Percentiles rank a stretch among this genome's conserved stretches.
phyloP scores from a whole-genome alignment of 1,140 invertebrate species.

The Mactra quadrangularis region DNA sequence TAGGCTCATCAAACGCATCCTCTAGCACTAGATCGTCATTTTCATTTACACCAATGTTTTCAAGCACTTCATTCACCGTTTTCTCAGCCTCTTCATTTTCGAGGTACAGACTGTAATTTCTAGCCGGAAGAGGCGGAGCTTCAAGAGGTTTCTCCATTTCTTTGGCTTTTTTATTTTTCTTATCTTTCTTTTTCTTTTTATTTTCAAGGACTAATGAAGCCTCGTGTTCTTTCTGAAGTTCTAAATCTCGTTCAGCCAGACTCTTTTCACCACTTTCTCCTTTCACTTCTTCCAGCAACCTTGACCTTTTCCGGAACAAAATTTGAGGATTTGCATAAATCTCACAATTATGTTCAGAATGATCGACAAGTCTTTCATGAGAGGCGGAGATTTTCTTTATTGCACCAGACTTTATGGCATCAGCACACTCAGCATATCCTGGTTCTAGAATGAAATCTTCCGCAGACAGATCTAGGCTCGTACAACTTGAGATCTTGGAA shows the following conservation, averaged over 20 bases:
- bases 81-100: constrained; percentile 44
- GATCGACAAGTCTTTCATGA: constrained; percentile 47
- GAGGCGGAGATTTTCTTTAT: constrained; percentile 58
- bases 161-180: background rate
- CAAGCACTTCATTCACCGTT: constrained; percentile 7
- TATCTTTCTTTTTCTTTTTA: constrained; percentile 25
- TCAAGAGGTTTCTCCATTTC: constrained; percentile 7
- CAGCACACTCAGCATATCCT: constrained; percentile 60
- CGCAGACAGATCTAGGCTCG: constrained; percentile 47
- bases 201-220: constrained; percentile 14
- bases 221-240: background rate
- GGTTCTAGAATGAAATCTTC: constrained; percentile 51
- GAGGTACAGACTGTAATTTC: constrained; percentile 56
- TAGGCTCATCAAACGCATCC: constrained; percentile 23
- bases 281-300: constrained; percentile 37
- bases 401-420: constrained; percentile 56
- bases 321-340: constrained; percentile 60
- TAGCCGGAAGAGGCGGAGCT: constrained; percentile 47
- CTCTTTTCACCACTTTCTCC: background rate
- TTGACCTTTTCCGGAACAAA: constrained; percentile 48
- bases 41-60: background rate
- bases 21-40: constrained; percentile 12
- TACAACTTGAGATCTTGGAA: constrained; percentile 58
- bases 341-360: constrained; percentile 22
- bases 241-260: background rate